Evolutionary conservation across 1,140 invertebrate genomes (phyloP).

Genomic region (Coelopa frigida): DNA sequence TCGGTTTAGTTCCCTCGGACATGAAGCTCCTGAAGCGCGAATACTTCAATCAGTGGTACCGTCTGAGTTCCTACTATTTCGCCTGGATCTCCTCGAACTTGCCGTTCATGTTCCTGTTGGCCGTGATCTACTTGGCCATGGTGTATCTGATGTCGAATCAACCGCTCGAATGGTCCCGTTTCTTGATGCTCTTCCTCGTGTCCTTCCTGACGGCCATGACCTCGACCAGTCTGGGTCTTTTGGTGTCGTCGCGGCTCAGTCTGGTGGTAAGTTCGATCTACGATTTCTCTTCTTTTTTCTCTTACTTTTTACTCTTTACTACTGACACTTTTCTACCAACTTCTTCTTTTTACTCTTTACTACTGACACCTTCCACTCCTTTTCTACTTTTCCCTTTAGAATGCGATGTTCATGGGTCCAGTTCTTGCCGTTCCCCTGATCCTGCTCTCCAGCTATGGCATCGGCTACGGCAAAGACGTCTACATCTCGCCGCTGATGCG

Average conservation of each 20-base stretch:
- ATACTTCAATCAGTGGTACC: slow-evolving; percentile 92
- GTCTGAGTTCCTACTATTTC: slow-evolving; percentile 79
- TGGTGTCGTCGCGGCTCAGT: slow-evolving; percentile 62
- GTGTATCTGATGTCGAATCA: slow-evolving; percentile 82
- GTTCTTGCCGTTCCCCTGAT: slow-evolving; percentile 66
- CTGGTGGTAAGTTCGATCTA: slow-evolving; percentile 56
- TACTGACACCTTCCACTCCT: background rate
- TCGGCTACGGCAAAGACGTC: slow-evolving; percentile 55
- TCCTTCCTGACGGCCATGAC: slow-evolving; percentile 63
- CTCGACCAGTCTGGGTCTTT: slow-evolving; percentile 66
- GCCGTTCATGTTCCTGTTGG: slow-evolving; percentile 64
- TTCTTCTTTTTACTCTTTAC: slow-evolving; percentile 6
- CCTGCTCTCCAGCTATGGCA: slow-evolving; percentile 67
- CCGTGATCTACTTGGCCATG: slow-evolving; percentile 69
- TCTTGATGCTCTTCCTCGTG: slow-evolving; percentile 59
- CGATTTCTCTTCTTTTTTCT: slow-evolving; percentile 3
- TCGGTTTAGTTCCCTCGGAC: slow-evolving; percentile 76
- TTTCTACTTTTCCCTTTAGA: slow-evolving; percentile 47
- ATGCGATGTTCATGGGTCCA: slow-evolving; percentile 71
- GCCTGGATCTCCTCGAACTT: slow-evolving; percentile 71
- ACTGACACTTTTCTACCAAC: too few relatives aligned
- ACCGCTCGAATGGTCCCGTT: slow-evolving; percentile 69
- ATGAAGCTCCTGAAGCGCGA: slow-evolving; percentile 80
- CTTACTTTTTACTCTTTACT: too few relatives aligned
- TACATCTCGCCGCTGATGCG: slow-evolving; percentile 57